phyloP scores from a whole-genome alignment of 2,888 invertebrate species.

The Polydrusus tereticollis region DNA sequence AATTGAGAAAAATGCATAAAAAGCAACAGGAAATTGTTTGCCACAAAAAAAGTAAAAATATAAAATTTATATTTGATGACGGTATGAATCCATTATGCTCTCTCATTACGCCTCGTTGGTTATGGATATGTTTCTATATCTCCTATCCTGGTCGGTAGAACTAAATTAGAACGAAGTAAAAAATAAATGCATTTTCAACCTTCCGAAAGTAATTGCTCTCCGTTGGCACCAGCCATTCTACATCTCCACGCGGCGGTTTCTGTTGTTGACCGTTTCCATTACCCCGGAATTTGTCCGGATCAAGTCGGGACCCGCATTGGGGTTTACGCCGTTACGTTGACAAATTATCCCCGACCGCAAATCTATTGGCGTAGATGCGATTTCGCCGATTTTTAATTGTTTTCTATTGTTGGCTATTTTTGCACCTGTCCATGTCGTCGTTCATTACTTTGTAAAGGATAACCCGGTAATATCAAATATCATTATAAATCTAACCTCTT shows the following conservation, averaged over 20 bases:
- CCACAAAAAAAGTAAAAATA: no score
- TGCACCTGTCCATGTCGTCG: no score
- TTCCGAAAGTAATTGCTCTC: constrained; percentile 43
- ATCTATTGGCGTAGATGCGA: constrained; percentile 40
- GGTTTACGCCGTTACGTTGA: constrained; percentile 42
- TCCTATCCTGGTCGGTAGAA: constrained; percentile 32
- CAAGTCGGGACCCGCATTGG: constrained; percentile 16
- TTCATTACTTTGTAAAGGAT: no score
- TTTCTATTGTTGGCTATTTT: neutral
- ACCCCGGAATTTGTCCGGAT: constrained; percentile 37
- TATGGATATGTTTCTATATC: no score
- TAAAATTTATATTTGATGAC: no score
- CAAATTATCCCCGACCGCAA: constrained; percentile 43
- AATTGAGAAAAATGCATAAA: no score
- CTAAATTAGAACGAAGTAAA: no score
- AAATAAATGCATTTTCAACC: constrained; percentile 23
- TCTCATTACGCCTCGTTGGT: no score
- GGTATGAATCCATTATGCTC: no score
- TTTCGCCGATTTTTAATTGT: constrained; percentile 21
- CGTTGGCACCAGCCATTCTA: constrained; percentile 12
- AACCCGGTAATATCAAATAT: no score
- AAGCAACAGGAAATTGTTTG: no score
- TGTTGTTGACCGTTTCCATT: constrained; percentile 50
- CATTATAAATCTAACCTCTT: no score
- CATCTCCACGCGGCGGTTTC: constrained; percentile 30